These are phyloP conservation scores for Monoplex corrugatus DNA, from an alignment of 2,888 invertebrate species.

Conservation along the genomic window DNA sequence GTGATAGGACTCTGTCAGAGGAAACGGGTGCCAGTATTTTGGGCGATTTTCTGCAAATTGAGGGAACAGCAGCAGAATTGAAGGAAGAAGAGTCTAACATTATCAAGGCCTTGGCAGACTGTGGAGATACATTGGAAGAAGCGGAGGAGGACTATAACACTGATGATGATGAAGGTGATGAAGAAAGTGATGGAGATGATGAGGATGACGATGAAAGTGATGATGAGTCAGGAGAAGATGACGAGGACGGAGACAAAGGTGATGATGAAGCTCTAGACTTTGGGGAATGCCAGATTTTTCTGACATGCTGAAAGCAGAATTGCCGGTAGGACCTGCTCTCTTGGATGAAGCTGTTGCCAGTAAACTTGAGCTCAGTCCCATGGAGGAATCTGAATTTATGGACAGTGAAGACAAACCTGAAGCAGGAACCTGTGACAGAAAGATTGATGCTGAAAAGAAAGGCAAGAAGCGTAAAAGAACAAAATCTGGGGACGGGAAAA, in stretches of 20 bases:
- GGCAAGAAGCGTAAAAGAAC: constrained; percentile 50
- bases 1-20: background rate
- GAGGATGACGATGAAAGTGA: constrained; percentile 56
- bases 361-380: constrained; percentile 25
- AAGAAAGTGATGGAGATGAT: constrained; percentile 55
- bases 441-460: constrained; percentile 42
- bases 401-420: constrained; percentile 23
- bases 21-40: constrained; percentile 36
- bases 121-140: constrained; percentile 53
- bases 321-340: constrained; percentile 23
- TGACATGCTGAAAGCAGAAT: constrained; percentile 47
- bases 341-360: constrained; percentile 20
- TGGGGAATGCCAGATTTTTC: constrained; percentile 55
- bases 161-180: constrained; percentile 48
- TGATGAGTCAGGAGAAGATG: constrained; percentile 54
- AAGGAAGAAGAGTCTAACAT: constrained; percentile 48
- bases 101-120: constrained; percentile 52
- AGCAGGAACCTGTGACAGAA: background rate
- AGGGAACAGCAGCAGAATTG: constrained; percentile 43
- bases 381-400: constrained; percentile 31
- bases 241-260: constrained; percentile 26
- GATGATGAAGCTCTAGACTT: constrained; percentile 55
- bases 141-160: constrained; percentile 41
- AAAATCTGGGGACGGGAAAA: constrained; percentile 50
- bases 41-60: constrained; percentile 42